These are phyloP conservation scores for Exocentrus adspersus DNA, from an alignment of 2,888 invertebrate genomes.

Conservation along the genomic window DNA sequence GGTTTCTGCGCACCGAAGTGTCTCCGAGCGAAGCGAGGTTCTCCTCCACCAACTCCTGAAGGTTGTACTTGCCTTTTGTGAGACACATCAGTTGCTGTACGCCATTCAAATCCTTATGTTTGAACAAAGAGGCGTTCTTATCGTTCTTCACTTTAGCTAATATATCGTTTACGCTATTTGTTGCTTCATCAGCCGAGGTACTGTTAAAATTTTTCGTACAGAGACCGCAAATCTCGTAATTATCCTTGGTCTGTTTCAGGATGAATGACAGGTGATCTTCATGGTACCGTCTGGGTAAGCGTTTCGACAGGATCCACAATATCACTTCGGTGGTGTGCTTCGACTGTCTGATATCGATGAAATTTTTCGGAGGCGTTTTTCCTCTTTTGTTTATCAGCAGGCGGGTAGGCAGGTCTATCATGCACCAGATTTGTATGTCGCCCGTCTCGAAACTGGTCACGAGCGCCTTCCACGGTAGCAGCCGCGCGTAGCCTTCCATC, in stretches of 20 bases:
- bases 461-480: conserved; percentile 53
- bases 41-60: conserved; percentile 39
- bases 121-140: conserved; percentile 27
- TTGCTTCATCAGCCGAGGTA: not conserved
- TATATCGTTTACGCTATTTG: not conserved
- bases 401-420: conserved; percentile 41
- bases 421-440: conserved; percentile 52
- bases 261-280: conserved; percentile 54
- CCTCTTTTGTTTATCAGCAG: conserved; percentile 45
- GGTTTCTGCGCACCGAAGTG: conserved; percentile 30
- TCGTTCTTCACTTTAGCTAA: not conserved
- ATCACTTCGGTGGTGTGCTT: conserved; percentile 50
- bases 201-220: conserved; percentile 50
- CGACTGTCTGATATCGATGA: conserved; percentile 46
- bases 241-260: conserved; percentile 47
- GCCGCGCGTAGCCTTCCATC: conserved; percentile 45
- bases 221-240: conserved; percentile 58
- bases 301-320: conserved; percentile 53
- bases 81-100: conserved; percentile 31
- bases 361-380: conserved; percentile 45
- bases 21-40: conserved; percentile 4
- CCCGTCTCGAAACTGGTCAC: conserved; percentile 43
- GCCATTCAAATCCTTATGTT: conserved; percentile 46
- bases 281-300: conserved; percentile 48
- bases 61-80: conserved; percentile 53